Conservation (phyloP, 2,888 invertebrate species). For the Chrysolina americana region DNA sequence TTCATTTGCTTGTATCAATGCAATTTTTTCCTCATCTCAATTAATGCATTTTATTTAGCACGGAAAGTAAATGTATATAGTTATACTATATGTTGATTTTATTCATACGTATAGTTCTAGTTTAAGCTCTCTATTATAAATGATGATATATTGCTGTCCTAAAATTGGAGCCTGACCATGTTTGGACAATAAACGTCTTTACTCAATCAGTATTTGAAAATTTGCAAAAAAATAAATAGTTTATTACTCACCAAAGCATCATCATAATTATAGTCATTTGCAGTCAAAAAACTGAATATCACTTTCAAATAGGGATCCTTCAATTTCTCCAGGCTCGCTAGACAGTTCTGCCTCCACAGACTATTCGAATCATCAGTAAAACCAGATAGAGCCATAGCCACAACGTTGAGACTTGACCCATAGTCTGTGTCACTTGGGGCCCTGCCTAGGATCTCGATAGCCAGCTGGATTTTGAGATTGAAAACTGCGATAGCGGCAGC, state of each 20-base stretch:
- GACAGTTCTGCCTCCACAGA: conserved; percentile 84
- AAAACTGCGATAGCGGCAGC: conserved; percentile 95
- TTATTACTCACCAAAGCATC: conserved; percentile 78
- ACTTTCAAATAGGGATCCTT: conserved; percentile 93
- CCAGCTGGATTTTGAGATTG: conserved; percentile 86
- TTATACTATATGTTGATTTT: too few species aligned
- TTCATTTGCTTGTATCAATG: too few species aligned
- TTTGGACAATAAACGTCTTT: too few species aligned
- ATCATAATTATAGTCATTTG: conserved; percentile 83
- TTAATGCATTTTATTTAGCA: too few species aligned
- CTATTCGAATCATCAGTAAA: conserved; percentile 88
- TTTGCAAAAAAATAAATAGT: too few species aligned
- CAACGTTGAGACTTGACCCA: conserved; percentile 72
- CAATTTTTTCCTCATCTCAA: too few species aligned
- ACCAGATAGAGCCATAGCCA: conserved; percentile 88
- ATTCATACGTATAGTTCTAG: too few species aligned
- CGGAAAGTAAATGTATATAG: too few species aligned
- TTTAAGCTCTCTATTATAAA: too few species aligned
- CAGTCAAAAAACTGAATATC: conserved; percentile 91
- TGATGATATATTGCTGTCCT: too few species aligned
- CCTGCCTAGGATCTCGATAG: conserved; percentile 88
- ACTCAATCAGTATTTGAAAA: too few species aligned
- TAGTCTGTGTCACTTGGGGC: conserved; percentile 71
- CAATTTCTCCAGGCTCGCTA: conserved; percentile 81
- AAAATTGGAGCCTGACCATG: too few species aligned